Evolutionary conservation across 2,113 vertebrate genomes (phyloP), one percentile per base, ranked within the genome.

Genomic region (Felis chaus): DNA sequence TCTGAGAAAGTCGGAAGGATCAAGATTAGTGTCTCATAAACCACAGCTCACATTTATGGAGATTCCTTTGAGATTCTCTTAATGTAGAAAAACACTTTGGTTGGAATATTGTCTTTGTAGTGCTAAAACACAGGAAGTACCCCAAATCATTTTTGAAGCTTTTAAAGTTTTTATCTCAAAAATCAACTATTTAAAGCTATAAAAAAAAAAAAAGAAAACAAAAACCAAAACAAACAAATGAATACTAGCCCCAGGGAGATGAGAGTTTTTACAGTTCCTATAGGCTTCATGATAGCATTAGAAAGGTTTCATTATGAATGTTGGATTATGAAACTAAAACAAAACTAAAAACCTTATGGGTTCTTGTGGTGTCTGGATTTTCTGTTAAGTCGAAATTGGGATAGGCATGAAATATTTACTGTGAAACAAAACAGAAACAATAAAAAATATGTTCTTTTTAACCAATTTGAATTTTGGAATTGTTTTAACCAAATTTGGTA

Each of bases 151-250:
- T 96, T 96, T 89, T 84, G 81, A 97, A 95, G 55, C 33, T 80
- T 97, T 98, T 92, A 93, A 95, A 96, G 65, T 63, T 96, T 98
- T 97, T 86, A 96, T 97, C 74, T 96, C 90, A 95, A 97, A 98
- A 96, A 25, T 29, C 69, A 97, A 96, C 69, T 81, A 78, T 88
- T 97, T 97, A 90, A 71, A 94, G 31, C 36, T 94, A 89, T n/a
- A 63, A 61, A 41, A 63, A 63, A 16, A 16, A 68, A 45, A 55
- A 9, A 83, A 83, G 57, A 57, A 25, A 93, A 79, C 29, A 27
- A 45, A n/a, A 76, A 29, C 4, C 73, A 9, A 78, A 78, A 29
- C 41, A 78, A 48, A 48, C 41, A 78, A 78, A 78, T 31, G 7
- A 78, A 93, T 57, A 81, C 39, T 57, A 68, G 15, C 92, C 29